A percentile compares a stretch with the other conserved stretches of the same genome.
These are phyloP conservation scores for Cephalopachus bancanus DNA, from an alignment of 2,797 vertebrate species.

Conservation along the genomic window DNA sequence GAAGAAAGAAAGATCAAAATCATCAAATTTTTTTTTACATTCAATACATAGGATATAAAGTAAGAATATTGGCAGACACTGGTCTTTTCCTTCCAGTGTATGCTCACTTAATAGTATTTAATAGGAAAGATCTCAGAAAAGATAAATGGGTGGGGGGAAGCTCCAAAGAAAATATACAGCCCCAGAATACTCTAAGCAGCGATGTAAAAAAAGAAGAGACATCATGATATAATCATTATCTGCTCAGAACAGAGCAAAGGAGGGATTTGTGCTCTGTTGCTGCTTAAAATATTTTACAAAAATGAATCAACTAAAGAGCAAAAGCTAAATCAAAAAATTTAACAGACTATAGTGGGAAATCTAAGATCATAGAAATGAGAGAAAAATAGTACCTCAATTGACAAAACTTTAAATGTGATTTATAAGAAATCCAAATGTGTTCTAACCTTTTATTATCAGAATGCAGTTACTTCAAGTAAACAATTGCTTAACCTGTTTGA, in stretches of 20 bases:
- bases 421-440: slow-evolving; percentile 25
- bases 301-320: slow-evolving; percentile 78
- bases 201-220: not conserved
- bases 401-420: not conserved
- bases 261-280: slow-evolving; percentile 18
- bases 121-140: slow-evolving; percentile 48
- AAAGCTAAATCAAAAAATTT: slow-evolving; percentile 72
- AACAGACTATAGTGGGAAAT: not conserved
- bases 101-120: slow-evolving; percentile 50
- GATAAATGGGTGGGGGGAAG: slow-evolving; percentile 61
- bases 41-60: slow-evolving; percentile 76
- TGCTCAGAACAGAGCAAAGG: not conserved
- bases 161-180: slow-evolving; percentile 29
- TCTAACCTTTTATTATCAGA: slow-evolving; percentile 7
- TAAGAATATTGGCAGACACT: slow-evolving; percentile 41
- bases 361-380: slow-evolving; percentile 68
- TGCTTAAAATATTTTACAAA: slow-evolving; percentile 79
- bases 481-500: not conserved
- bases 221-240: not conserved
- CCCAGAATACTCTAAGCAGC: slow-evolving; percentile 11
- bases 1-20: not conserved
- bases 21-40: not conserved
- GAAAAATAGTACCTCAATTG: slow-evolving; percentile 67
- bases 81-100: slow-evolving; percentile 21
- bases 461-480: not conserved